Conservation (phyloP, 92 coral and sea anemone species). For the Meandrina meandrites region DNA sequence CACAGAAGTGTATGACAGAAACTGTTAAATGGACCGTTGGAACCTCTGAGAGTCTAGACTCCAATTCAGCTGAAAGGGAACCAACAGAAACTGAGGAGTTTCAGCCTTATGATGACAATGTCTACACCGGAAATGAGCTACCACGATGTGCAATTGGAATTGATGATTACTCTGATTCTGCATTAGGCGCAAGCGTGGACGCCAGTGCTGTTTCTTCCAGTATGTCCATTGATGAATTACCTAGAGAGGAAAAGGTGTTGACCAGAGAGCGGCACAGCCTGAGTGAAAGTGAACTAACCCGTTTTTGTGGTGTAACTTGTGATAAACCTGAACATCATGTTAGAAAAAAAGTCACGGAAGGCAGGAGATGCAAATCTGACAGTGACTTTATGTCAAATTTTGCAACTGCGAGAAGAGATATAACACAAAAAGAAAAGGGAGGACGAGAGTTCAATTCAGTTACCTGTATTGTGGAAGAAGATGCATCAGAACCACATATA, state of each 20-base stretch:
- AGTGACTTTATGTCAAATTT: background rate
- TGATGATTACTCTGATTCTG: constrained; percentile 58
- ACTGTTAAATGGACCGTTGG: background rate
- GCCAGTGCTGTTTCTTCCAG: constrained; percentile 30
- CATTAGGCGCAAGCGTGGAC: constrained; percentile 15
- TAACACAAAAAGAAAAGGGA: background rate
- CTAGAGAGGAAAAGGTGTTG: constrained; percentile 1
- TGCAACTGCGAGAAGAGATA: background rate
- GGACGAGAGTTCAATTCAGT: background rate
- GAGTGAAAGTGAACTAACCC: constrained; percentile 16
- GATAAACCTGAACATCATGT: background rate
- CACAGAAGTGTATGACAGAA: background rate
- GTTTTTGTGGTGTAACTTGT: background rate
- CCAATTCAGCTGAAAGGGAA: background rate
- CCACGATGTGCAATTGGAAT: constrained; percentile 66
- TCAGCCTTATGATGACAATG: constrained; percentile 37
- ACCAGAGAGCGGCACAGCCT: background rate
- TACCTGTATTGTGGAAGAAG: constrained; percentile 3
- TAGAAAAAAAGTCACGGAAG: background rate
- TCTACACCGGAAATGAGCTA: constrained; percentile 50
- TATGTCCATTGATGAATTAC: constrained; percentile 17
- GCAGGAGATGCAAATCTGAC: constrained; percentile 21
- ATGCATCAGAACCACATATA: background rate
- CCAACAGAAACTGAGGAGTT: background rate
- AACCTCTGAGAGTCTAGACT: background rate